Base-by-base conservation (phyloP, 2,888 invertebrate genomes). In the Ametastegia equiseti region DNA sequence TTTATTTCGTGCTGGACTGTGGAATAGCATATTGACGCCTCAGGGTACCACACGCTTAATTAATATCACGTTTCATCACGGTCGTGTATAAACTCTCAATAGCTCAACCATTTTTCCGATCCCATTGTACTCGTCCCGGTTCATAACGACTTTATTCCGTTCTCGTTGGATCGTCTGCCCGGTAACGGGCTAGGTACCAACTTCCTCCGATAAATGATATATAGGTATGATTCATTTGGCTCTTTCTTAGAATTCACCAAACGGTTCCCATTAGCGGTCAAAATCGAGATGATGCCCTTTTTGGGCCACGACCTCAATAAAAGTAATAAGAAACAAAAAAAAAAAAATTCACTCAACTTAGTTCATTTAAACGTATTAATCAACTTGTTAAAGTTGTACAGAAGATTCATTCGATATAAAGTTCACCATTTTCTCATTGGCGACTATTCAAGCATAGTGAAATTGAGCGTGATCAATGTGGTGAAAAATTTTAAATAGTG, bases 131-230 rank as follows among this genome's bases (percentile, higher is more conserved):
- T 78, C 60, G 60, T 27, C 39, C 27, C 19, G 23, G 23, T 23
- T 78, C 54, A 78, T 78, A 42, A 78, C 78, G 42, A 78, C 78
- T 60, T 78, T 78, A 60, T 42, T 78, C 78, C 78, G 78, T 57
- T 78, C 54, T 6, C 33, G 78, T 78, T 42, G 13, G 45, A 50
- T 33, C 45, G 45, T n/a, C 27, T 71, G 45, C 45, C 45, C 27
- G 7, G 45, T 71, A 45, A 36, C 47, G 11, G 19, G 15, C 39
- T 6, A 15, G 71, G 23, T 30, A 27, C 45, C 15, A 27, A 42
- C 71, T 45, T 27, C 39, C 65, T 67, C 45, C 11, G 71, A 45
- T 23, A 47, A 71, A 71, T 71, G 27, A 71, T 47, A n/a, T n/a
- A n/a, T n/a, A n/a, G n/a, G 27, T 30, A 71, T 47, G 23, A 47